A percentile compares a stretch with the other conserved stretches of the same genome.
Conservation (phyloP, 1,140 invertebrate genomes). For the Cotesia glomerata region DNA sequence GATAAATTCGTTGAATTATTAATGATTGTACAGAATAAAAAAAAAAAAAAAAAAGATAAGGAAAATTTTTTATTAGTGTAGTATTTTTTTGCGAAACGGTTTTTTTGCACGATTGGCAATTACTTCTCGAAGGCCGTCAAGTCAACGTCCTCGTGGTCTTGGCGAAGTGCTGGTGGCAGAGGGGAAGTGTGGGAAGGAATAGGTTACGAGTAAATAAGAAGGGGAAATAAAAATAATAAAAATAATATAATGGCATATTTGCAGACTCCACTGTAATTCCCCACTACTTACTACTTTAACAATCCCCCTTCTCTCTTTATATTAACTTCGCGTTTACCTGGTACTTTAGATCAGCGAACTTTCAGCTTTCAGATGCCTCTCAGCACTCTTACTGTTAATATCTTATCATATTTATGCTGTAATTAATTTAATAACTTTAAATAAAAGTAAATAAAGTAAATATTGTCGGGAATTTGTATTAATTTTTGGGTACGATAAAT, state of each 20-base stretch:
- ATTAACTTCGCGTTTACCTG: slow-evolving; percentile 33
- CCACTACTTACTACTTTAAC: slow-evolving; percentile 1
- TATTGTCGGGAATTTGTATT: too few relatives aligned
- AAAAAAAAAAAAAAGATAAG: too few relatives aligned
- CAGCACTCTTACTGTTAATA: slow-evolving; percentile 32
- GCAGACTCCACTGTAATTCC: background rate
- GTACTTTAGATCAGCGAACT: slow-evolving; percentile 32
- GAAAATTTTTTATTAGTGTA: slow-evolving; percentile 11
- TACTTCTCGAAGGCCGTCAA: slow-evolving; percentile 43
- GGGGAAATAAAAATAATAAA: background rate
- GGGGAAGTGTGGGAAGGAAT: slow-evolving; percentile 16
- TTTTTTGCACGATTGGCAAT: slow-evolving; percentile 25
- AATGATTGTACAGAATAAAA: background rate
- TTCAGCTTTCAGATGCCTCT: slow-evolving; percentile 40
- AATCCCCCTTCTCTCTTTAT: slow-evolving; percentile 19
- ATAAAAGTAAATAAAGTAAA: too few relatives aligned
- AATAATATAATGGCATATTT: background rate
- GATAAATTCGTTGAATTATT: background rate
- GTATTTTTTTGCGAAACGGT: slow-evolving; percentile 17
- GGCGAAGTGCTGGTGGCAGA: slow-evolving; percentile 25
- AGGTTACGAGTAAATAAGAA: slow-evolving; percentile 1
- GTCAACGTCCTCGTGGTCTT: slow-evolving; percentile 57
- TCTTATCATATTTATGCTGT: slow-evolving; percentile 7
- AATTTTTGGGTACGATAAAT: too few relatives aligned
- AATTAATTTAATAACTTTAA: background rate